These are phyloP conservation scores for Cheilosia vulpina DNA, from an alignment of 2,888 invertebrate genomes.

Conservation along the genomic window DNA sequence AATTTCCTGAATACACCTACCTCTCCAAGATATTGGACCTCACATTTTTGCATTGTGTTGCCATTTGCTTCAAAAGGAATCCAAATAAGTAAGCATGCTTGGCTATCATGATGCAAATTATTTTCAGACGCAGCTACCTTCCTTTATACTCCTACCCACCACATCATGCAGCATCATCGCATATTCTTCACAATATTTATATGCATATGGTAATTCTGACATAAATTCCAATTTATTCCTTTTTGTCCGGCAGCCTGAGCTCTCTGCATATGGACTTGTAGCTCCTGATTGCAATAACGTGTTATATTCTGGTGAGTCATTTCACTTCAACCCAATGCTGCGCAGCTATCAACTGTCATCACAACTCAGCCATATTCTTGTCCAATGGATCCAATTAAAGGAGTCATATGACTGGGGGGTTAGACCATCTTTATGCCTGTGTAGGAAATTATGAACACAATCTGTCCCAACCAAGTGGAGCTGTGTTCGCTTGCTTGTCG, in stretches of 20 bases:
- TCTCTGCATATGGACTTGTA: constrained; percentile 17
- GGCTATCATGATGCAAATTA: constrained; percentile 44
- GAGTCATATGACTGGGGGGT: constrained; percentile 42
- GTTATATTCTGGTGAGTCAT: constrained; percentile 14
- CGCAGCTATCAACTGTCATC: constrained; percentile 28
- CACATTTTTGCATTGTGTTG: constrained; percentile 27
- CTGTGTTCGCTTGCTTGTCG: constrained; percentile 5
- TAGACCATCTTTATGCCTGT: constrained; percentile 22
- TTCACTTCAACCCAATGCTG: background rate
- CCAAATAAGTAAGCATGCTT: constrained; percentile 41
- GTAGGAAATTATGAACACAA: background rate
- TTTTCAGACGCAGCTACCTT: constrained; percentile 4
- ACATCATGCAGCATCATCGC: background rate
- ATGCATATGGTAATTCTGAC: constrained; percentile 56
- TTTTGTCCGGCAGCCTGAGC: constrained; percentile 41
- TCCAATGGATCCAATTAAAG: constrained; percentile 64
- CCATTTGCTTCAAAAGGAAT: constrained; percentile 51
- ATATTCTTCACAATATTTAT: constrained; percentile 56
- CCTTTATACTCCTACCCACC: background rate
- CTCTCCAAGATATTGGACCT: background rate
- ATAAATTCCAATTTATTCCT: constrained; percentile 67
- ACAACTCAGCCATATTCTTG: constrained; percentile 34
- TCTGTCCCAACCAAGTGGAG: background rate
- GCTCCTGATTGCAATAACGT: constrained; percentile 50
- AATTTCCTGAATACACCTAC: constrained; percentile 32